Base-by-base conservation (phyloP, 2,888 invertebrate species). In the Pheosia tremula region DNA sequence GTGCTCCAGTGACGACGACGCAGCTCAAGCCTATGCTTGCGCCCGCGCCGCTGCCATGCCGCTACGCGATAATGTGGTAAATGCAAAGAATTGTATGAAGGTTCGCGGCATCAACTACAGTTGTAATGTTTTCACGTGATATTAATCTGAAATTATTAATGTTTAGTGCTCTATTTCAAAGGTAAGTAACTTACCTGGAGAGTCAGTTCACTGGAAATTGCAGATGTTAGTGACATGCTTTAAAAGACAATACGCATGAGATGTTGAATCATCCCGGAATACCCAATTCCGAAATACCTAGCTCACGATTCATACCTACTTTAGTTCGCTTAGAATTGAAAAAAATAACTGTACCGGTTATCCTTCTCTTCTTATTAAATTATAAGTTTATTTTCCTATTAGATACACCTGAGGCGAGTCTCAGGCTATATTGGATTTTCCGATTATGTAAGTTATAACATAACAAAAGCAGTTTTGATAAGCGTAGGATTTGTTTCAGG, bases 351-450 rank as follows among this genome's bases (percentile, higher is more conserved):
- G 38, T 36, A 13, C 41, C 9, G 37, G 41, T 43, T 50, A 36
- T 61, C 54, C 49, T 5, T 41, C 9, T 41, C 7, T 41, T 47
- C 45, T 47, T 47, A 47, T 47, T 11, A 47, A 11, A 41, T 13
- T 41, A 41, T 39, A 24, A 56, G 37, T 41, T 41, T 55, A n/a
- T 63, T 68, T 68, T 63, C 61, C 62, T 66, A 57, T 56, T 62
- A 24, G 24, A 24, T 24, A 60, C 52, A 9, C 39, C 5, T 13
- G 45, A 39, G 60, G 49, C 58, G 61, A 64, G 62, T 64, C 54
- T 56, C 36, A 56, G 24, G 11, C 10, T 54, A 36, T 7, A 6
- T 3, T 36, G 66, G 64, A 63, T 64, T 63, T 66, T 63, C 68
- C 68, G 43, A 61, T 61, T 53, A 7, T 60, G 13, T 61, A 50